Evolutionary conservation across 2,888 invertebrate species (phyloP), one percentile per base, ranked within the genome.

Genomic region (Syritta pipiens): DNA sequence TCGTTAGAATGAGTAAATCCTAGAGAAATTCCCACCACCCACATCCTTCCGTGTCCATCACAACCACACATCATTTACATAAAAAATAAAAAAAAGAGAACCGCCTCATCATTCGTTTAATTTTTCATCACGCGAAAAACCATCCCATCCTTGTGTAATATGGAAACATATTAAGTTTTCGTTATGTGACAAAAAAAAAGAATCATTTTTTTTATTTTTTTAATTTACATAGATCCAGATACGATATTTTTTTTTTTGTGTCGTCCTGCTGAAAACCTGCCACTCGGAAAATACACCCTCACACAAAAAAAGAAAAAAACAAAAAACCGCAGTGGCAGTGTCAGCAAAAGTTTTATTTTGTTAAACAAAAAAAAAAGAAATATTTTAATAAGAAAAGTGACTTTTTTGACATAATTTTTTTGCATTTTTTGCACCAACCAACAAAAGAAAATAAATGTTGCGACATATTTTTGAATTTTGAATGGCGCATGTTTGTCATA

Each of bases 51-150:
- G 24, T 7, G 7, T 37, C 67, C 46, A 57, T 57, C 55, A 48
- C 32, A 17, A 14, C 67, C 60, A 68, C 72, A 72, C 67, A 55
- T 67, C 79, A 74, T 60, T 59, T 10, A 57, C 69, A 63, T 53
- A 46, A 44, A n/a, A n/a, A n/a, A 40, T 6, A 69, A 59, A 71
- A 26, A 55, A 65, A 74, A 51, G 60, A n/a, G n/a, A n/a, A n/a
- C n/a, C n/a, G 40, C 37, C 67, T 72, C 72, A 79, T 79, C 74
- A 74, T 74, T 44, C 74, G 72, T 74, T 74, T 79, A 79, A 68
- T 74, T 74, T 79, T 79, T 74, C 79, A 79, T 74, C 65, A 79
- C 67, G 79, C 79, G 79, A 79, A 79, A 79, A 79, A 72, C 79
- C 79, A 79, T 77, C 77, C 77, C 77, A 77, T 79, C 72, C 74